Percentiles rank a stretch among this genome's conserved stretches.
Evolutionary conservation across 2,113 vertebrate genomes (phyloP).

Genomic region (Solenodon paradoxus): DNA sequence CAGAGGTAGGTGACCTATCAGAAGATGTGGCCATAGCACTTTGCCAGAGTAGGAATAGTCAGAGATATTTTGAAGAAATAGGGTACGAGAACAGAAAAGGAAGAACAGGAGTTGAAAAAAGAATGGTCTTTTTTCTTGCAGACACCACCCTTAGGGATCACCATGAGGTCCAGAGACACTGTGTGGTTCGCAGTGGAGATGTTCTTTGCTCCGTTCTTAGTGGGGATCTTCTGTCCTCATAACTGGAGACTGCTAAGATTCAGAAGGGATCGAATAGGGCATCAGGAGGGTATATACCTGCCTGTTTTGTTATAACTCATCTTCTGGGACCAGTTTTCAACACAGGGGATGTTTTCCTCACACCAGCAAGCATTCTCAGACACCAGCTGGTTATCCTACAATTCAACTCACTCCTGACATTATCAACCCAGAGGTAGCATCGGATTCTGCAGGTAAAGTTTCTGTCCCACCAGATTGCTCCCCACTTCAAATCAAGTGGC

Average conservation of each 20-base stretch:
- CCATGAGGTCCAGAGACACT: neutral
- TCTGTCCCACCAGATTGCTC: no score
- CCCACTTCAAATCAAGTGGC: no score
- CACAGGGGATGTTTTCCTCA: no score
- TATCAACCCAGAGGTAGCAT: no score
- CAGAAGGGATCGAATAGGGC: neutral
- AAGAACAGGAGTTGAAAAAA: neutral
- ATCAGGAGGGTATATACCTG: neutral
- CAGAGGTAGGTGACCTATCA: neutral
- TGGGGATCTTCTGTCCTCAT: neutral
- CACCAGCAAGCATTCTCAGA: no score
- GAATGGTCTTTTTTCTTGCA: neutral
- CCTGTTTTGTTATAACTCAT: neutral
- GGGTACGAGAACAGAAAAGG: neutral
- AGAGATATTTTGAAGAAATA: neutral
- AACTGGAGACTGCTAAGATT: neutral
- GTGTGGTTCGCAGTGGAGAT: no score
- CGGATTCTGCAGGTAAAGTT: no score
- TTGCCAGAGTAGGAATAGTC: neutral
- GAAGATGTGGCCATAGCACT: neutral
- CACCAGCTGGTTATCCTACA: no score
- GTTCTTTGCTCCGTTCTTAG: accelerated
- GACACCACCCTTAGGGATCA: neutral
- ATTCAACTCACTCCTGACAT: no score
- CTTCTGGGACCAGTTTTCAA: no score